Percentiles rank a stretch among this genome's conserved stretches.
Conservation (phyloP, 2,113 vertebrate species). For the Crotophaga sulcirostris region DNA sequence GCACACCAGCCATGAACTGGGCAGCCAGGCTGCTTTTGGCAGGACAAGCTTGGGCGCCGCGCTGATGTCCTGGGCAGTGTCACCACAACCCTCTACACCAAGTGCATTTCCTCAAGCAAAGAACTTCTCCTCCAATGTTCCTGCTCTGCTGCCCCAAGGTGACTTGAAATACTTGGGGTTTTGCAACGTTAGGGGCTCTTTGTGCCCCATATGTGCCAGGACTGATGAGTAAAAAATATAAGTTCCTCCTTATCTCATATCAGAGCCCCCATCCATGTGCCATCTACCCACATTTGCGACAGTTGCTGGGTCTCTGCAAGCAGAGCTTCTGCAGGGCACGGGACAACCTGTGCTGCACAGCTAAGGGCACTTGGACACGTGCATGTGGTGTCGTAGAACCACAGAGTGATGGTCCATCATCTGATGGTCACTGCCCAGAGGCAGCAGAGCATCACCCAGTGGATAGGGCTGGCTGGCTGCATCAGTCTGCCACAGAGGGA, state of each 20-base stretch:
- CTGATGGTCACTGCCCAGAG: rapidly evolving
- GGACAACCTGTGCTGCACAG: rapidly evolving
- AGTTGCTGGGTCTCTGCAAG: rapidly evolving
- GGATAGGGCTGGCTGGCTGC: too few species aligned
- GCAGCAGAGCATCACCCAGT: rapidly evolving
- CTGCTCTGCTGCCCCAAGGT: rapidly evolving
- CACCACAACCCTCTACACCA: too few species aligned
- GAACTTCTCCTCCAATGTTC: background rate
- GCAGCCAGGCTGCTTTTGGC: background rate
- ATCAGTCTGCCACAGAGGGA: background rate
- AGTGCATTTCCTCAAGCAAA: background rate
- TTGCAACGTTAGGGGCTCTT: background rate
- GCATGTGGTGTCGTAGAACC: rapidly evolving
- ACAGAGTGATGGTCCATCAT: too few species aligned
- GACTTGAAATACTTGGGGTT: background rate
- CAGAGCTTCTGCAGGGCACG: rapidly evolving
- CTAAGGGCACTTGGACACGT: background rate
- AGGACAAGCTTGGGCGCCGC: background rate
- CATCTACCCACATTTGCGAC: rapidly evolving
- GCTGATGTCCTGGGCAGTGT: rapidly evolving
- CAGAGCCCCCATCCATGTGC: rapidly evolving
- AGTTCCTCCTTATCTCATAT: rapidly evolving
- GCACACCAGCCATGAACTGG: rapidly evolving
- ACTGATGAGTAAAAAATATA: rapidly evolving
- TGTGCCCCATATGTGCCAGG: background rate